Percentiles rank a stretch among this genome's conserved stretches.
Conservation (phyloP, 2,888 invertebrate species). For the Halocaridina rubra region DNA sequence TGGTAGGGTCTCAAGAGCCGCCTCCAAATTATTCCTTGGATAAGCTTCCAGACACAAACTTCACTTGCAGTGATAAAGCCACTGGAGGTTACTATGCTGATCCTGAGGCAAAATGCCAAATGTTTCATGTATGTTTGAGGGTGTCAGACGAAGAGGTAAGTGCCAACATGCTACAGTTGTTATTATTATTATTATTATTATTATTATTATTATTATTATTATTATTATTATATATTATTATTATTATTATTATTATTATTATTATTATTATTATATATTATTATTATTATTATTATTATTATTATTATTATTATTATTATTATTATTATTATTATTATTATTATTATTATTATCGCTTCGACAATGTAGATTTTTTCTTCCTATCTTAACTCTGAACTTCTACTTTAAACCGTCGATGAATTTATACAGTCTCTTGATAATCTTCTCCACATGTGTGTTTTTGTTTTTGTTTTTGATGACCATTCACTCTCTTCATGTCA, state of each 20-base stretch:
- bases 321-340: too few relatives aligned
- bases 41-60: conserved; percentile 65
- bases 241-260: not conserved
- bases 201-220: not conserved
- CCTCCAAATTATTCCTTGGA: conserved; percentile 65
- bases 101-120: conserved; percentile 65
- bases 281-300: too few relatives aligned
- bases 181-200: not conserved
- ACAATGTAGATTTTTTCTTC: too few relatives aligned
- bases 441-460: too few relatives aligned
- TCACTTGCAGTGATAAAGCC: conserved; percentile 65
- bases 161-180: not conserved
- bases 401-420: too few relatives aligned
- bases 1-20: conserved; percentile 37
- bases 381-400: too few relatives aligned
- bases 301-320: too few relatives aligned
- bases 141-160: conserved; percentile 64
- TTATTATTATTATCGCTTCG: too few relatives aligned
- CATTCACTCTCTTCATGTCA: too few relatives aligned
- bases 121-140: conserved; percentile 66
- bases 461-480: too few relatives aligned
- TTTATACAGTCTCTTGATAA: too few relatives aligned
- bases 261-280: too few relatives aligned
- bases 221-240: not conserved
- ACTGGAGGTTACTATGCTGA: conserved; percentile 66